These are phyloP conservation scores for Bombus waltoni DNA, from an alignment of 1,140 invertebrate genomes.

Conservation along the genomic window DNA sequence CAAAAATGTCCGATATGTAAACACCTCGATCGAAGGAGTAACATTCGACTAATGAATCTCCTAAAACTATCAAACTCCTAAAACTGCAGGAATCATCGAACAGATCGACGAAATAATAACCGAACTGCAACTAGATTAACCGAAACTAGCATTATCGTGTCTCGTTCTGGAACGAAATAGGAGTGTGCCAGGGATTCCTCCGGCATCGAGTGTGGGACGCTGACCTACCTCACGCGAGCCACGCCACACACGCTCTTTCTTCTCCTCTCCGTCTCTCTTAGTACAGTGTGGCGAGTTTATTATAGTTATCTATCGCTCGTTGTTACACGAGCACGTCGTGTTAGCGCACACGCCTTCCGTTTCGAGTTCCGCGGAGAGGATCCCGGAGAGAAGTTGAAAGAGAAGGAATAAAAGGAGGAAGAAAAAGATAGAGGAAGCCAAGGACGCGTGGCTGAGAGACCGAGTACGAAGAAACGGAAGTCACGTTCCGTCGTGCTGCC, in stretches of 20 bases:
- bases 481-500: conserved; percentile 18
- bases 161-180: conserved; percentile 34
- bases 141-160: neutral
- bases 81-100: no score
- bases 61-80: no score
- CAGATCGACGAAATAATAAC: no score
- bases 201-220: conserved; percentile 38
- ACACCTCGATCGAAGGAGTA: no score
- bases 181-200: conserved; percentile 35
- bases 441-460: conserved; percentile 12
- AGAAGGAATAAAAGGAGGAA: neutral
- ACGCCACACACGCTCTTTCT: conserved; percentile 21
- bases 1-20: no score
- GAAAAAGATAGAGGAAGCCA: neutral
- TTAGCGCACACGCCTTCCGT: conserved; percentile 33
- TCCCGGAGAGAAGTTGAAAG: neutral
- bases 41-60: no score
- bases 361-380: conserved; percentile 44
- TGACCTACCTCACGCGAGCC: conserved; percentile 64
- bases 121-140: neutral
- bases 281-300: conserved; percentile 45
- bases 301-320: conserved; percentile 62
- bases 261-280: neutral
- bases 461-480: conserved; percentile 28
- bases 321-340: conserved; percentile 42